Percentiles rank a stretch among this genome's conserved stretches.
Conservation (phyloP, 1,140 invertebrate genomes). For the Drosophila subpulchrella region DNA sequence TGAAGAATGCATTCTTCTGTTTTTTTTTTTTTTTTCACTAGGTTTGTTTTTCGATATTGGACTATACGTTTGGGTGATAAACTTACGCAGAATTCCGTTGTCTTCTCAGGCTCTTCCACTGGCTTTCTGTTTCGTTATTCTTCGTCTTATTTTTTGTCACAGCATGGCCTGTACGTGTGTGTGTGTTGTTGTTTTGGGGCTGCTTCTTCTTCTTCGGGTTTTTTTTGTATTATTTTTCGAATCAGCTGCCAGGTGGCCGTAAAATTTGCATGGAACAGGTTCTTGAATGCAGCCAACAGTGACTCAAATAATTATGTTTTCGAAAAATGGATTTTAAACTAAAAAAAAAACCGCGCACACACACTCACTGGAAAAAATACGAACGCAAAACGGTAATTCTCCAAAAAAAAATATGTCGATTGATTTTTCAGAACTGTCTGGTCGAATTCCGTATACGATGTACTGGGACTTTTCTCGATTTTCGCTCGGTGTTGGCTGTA, state of each 20-base stretch:
- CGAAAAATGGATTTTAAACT: neutral
- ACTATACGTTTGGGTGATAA: neutral
- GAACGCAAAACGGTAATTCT: neutral
- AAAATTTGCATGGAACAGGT: slow-evolving; percentile 74
- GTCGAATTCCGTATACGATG: slow-evolving; percentile 6
- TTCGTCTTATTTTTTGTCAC: slow-evolving; percentile 14
- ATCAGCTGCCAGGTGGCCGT: slow-evolving; percentile 75
- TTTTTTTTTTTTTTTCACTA: slow-evolving; percentile 5
- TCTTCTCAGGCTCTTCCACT: slow-evolving; percentile 18
- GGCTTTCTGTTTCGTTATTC: slow-evolving; percentile 1
- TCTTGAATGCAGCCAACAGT: slow-evolving; percentile 14
- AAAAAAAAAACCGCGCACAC: slow-evolving; percentile 37
- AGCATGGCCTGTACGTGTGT: slow-evolving; percentile 3
- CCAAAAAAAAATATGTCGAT: neutral
- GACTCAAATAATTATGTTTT: slow-evolving; percentile 3
- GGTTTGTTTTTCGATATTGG: neutral
- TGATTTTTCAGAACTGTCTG: neutral
- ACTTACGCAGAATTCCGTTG: slow-evolving; percentile 37
- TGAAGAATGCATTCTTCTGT: slow-evolving; percentile 25
- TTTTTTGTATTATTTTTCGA: slow-evolving; percentile 23
- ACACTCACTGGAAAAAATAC: slow-evolving; percentile 32
- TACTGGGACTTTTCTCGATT: neutral
- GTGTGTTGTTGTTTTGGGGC: slow-evolving; percentile 25
- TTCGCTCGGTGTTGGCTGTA: slow-evolving; percentile 30
- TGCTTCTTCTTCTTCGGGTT: slow-evolving; percentile 9